Base-by-base conservation (phyloP, 2,888 invertebrate genomes). In the Leucophenga maculata region DNA sequence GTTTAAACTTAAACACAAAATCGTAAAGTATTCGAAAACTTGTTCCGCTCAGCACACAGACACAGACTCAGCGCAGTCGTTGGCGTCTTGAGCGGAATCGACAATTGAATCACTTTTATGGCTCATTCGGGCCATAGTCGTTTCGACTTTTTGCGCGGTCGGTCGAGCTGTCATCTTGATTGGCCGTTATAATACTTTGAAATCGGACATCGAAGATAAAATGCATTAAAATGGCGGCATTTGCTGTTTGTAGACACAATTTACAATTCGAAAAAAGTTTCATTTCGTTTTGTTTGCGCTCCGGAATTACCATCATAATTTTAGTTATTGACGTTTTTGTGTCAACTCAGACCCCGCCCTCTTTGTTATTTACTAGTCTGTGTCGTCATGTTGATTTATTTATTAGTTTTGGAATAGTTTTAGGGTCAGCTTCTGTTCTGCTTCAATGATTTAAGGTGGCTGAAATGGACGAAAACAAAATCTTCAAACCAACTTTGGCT, bases 61-160 rank as follows among this genome's bases (percentile, higher is more conserved):
- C 16, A 18, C 55, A n/a, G n/a, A n/a, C n/a, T n/a, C n/a, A n/a
- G n/a, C n/a, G n/a, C n/a, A 52, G 48, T 16, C 13, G 13, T 48
- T 48, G 48, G 48, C 50, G 50, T 78, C 77, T 75, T 82, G 67
- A 78, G 72, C 68, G 74, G 69, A 79, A 77, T 73, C 76, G 74
- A 69, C 84, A 84, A 81, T 81, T 81, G 81, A 81, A 81, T 84
- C 83, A 81, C 84, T 84, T 84, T 83, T 81, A 84, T 84, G 74
- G 69, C 72, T 77, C 73, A 81, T 83, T 83, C 71, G 72, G 72
- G 73, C 62, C 79, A 62, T 69, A 2, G 1, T 18, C 11, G 18
- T 22, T 57, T 44, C 54, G 26, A 6, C 20, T n/a, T n/a, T 50
- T 50, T 48, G 48, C 16, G 50, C 57, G 26, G 31, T 20, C 18